Evolutionary conservation across 1,140 invertebrate species (phyloP).

Genomic region (Babylonia areolata): DNA sequence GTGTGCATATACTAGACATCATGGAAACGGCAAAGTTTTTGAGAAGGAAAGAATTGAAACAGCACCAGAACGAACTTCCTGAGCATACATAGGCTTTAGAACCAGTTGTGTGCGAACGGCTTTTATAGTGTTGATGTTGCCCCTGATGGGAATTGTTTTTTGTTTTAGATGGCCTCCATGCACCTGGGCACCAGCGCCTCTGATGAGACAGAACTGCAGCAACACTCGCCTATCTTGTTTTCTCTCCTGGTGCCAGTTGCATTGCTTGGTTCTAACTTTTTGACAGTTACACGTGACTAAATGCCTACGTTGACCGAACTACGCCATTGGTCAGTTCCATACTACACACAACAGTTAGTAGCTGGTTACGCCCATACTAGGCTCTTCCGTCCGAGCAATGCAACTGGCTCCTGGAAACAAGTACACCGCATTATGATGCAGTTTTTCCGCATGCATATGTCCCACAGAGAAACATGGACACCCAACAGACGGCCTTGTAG

Average conservation of each 20-base stretch:
- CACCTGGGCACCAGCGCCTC: neutral
- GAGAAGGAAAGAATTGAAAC: neutral
- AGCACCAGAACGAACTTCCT: neutral
- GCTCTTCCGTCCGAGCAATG: too few species aligned
- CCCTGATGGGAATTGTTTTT: neutral
- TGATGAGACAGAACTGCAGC: too few species aligned
- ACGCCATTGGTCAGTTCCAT: too few species aligned
- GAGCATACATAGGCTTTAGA: neutral
- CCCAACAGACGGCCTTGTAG: neutral
- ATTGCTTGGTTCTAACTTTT: too few species aligned
- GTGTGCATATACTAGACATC: too few species aligned
- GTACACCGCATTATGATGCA: constrained; percentile 4
- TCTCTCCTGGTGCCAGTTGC: too few species aligned
- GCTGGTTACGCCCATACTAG: too few species aligned
- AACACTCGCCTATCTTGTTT: too few species aligned
- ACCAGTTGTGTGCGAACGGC: neutral
- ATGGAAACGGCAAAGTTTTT: neutral
- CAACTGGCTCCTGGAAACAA: too few species aligned
- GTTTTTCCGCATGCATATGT: neutral
- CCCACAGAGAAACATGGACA: neutral
- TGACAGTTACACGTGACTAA: too few species aligned
- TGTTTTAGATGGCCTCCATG: neutral
- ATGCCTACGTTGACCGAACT: too few species aligned
- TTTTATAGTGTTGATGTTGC: neutral
- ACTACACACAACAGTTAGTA: too few species aligned